Evolutionary conservation across 2,888 invertebrate genomes (phyloP).

Genomic region (Ferrisia virgata): DNA sequence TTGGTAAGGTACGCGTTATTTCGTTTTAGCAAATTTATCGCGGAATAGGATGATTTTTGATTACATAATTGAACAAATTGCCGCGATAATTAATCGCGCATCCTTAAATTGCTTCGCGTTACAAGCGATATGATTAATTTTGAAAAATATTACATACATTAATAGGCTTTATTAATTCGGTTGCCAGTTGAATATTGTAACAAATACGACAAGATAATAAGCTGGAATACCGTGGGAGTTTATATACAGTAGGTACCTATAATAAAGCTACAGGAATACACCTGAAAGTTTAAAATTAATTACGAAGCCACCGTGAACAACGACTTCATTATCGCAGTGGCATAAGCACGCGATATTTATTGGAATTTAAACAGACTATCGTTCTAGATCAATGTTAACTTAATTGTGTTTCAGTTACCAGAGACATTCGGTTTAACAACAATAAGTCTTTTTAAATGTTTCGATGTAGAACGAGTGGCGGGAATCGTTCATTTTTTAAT

Average conservation of each 20-base stretch:
- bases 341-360: background rate
- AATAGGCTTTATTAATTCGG: background rate
- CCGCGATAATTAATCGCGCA: background rate
- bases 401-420: background rate
- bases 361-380: background rate
- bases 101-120: background rate
- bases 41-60: background rate
- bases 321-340: background rate
- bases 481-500: background rate
- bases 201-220: background rate
- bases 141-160: background rate
- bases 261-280: background rate
- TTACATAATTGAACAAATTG: background rate
- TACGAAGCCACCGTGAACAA: background rate
- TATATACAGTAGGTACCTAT: background rate
- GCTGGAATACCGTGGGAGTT: background rate
- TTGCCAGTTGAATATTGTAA: background rate
- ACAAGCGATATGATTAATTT: background rate
- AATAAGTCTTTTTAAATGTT: background rate
- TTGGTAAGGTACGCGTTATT: background rate
- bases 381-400: background rate
- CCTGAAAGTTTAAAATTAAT: slow-evolving; percentile 4
- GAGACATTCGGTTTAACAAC: background rate
- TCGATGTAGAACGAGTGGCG: background rate
- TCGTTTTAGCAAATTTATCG: background rate